phyloP scores from a whole-genome alignment of 2,888 invertebrate species.

The Philaethria dido region DNA sequence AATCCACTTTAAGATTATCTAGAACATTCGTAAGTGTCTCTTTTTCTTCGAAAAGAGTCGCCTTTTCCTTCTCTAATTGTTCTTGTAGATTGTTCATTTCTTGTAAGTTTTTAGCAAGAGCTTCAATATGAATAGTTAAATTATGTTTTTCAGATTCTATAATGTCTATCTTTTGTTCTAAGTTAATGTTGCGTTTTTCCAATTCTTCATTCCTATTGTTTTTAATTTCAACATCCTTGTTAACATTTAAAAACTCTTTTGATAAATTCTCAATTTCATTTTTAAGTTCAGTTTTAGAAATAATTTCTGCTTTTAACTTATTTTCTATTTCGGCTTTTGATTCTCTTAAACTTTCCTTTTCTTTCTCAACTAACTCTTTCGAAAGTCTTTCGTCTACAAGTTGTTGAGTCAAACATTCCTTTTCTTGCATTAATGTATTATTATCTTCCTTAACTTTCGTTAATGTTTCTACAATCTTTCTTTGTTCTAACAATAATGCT shows the following conservation, averaged over 20 bases:
- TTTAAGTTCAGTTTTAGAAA: conserved; percentile 15
- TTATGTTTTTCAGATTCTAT: conserved; percentile 37
- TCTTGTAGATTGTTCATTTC: conserved; percentile 25
- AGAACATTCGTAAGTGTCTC: conserved; percentile 19
- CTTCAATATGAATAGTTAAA: conserved; percentile 3
- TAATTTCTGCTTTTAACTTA: conserved; percentile 23
- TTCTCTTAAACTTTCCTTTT: conserved; percentile 48
- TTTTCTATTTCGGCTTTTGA: conserved; percentile 39
- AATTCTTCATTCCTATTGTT: conserved; percentile 16
- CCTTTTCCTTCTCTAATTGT: conserved; percentile 32
- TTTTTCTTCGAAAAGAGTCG: conserved; percentile 33
- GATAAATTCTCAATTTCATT: conserved; percentile 24
- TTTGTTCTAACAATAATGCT: conserved; percentile 44
- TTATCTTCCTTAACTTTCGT: conserved; percentile 32
- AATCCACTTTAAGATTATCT: conserved; percentile 19
- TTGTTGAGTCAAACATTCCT: conserved; percentile 56
- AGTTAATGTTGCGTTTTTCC: conserved; percentile 6
- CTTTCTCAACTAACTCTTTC: conserved; percentile 53
- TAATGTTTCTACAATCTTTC: conserved; percentile 38
- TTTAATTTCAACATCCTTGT: conserved; percentile 20
- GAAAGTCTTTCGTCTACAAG: conserved; percentile 55
- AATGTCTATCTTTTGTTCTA: conserved; percentile 29
- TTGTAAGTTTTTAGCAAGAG: conserved; percentile 28
- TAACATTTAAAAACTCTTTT: conserved; percentile 16
- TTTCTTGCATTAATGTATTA: conserved; percentile 47